These are phyloP conservation scores for Drosophila lacicola DNA, from an alignment of 2,888 invertebrate species.

Conservation along the genomic window DNA sequence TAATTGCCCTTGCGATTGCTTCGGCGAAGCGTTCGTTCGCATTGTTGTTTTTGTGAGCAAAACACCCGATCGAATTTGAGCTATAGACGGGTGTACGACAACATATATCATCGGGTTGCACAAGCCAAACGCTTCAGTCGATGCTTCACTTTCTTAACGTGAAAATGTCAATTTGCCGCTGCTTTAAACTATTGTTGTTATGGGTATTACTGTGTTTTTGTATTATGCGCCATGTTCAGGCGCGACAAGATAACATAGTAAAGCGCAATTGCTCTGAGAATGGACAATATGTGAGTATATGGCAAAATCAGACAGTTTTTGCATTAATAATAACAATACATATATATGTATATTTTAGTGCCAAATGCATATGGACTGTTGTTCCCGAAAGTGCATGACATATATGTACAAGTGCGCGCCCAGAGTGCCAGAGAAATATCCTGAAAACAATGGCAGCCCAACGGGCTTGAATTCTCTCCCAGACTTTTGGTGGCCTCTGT, in stretches of 20 bases:
- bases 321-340: background rate
- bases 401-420: conserved; percentile 74
- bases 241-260: conserved; percentile 14
- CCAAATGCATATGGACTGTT: conserved; percentile 82
- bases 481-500: background rate
- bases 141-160: conserved; percentile 36
- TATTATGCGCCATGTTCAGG: conserved; percentile 5
- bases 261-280: conserved; percentile 51
- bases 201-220: conserved; percentile 39
- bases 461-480: background rate
- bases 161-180: conserved; percentile 52
- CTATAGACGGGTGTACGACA: conserved; percentile 4
- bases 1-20: conserved; percentile 11
- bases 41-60: conserved; percentile 3
- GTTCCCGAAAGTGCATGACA: conserved; percentile 81
- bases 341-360: conserved; percentile 65
- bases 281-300: conserved; percentile 74
- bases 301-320: background rate
- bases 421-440: conserved; percentile 20
- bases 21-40: conserved; percentile 10
- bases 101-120: conserved; percentile 35
- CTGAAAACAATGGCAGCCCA: background rate
- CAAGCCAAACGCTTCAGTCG: conserved; percentile 57
- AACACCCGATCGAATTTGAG: conserved; percentile 17
- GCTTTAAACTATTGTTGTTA: conserved; percentile 26